Conservation (phyloP, 1,140 invertebrate species). For the Drosophila nasuta region DNA sequence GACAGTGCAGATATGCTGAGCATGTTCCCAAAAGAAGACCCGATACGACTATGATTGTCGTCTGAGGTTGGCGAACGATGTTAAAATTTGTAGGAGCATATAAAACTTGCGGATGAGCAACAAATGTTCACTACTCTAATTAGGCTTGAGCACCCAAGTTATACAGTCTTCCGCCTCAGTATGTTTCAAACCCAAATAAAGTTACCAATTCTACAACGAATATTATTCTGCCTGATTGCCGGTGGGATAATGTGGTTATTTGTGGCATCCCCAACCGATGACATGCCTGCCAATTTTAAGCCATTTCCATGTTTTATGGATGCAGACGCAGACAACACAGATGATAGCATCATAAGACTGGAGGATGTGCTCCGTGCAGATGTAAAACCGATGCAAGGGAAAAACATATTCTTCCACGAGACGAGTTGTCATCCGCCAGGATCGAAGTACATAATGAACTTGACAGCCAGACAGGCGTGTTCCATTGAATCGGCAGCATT, state of each 20-base stretch:
- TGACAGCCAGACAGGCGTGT: constrained; percentile 87
- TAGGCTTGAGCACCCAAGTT: background rate
- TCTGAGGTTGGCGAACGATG: background rate
- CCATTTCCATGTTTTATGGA: constrained; percentile 10
- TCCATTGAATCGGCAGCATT: constrained; percentile 89
- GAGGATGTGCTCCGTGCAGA: constrained; percentile 61
- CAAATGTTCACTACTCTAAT: constrained; percentile 1
- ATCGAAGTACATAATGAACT: constrained; percentile 27
- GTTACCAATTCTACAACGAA: background rate
- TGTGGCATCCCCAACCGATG: background rate
- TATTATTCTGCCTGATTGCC: background rate
- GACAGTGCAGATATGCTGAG: too few species aligned
- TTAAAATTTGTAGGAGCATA: background rate
- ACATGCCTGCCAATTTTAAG: background rate
- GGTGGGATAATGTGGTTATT: background rate
- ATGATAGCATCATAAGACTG: constrained; percentile 9
- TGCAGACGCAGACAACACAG: background rate
- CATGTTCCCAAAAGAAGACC: too few species aligned
- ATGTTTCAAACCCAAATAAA: background rate
- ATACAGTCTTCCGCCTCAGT: background rate
- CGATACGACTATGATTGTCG: too few species aligned
- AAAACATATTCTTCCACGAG: constrained; percentile 87
- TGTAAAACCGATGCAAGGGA: constrained; percentile 80
- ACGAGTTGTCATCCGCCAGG: constrained; percentile 84
- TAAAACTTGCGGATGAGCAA: background rate